Percentiles rank a stretch among this genome's conserved stretches.
Conservation (phyloP, 2,113 vertebrate species). For the Peucedramus taeniatus region DNA sequence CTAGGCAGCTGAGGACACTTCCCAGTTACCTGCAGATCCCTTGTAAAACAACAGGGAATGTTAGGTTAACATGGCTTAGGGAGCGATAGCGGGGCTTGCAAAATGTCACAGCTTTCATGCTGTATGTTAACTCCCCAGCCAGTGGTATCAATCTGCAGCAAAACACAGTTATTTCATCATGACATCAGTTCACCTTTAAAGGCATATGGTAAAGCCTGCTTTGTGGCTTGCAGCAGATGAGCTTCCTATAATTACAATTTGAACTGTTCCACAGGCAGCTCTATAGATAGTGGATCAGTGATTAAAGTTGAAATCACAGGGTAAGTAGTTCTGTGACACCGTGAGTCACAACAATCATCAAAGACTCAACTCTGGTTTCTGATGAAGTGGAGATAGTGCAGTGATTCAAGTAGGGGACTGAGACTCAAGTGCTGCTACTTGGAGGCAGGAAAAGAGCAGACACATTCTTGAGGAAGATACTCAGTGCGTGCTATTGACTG, state of each 20-base stretch:
- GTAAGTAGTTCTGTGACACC: constrained; percentile 73
- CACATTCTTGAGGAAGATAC: constrained; percentile 67
- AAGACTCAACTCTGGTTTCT: constrained; percentile 69
- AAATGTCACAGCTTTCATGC: constrained; percentile 63
- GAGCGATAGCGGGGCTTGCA: constrained; percentile 3
- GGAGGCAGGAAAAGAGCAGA: constrained; percentile 66
- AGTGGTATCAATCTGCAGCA: constrained; percentile 55
- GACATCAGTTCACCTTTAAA: constrained; percentile 72
- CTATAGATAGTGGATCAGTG: constrained; percentile 69
- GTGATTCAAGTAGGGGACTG: constrained; percentile 71
- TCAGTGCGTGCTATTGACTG: constrained; percentile 68
- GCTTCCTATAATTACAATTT: constrained; percentile 73
- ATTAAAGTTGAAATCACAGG: constrained; percentile 75
- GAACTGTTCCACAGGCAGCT: constrained; percentile 66
- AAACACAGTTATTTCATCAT: constrained; percentile 65
- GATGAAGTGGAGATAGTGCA: constrained; percentile 74
- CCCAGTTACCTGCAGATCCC: neutral
- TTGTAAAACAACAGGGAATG: constrained; percentile 52
- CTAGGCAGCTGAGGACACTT: neutral
- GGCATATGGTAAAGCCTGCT: constrained; percentile 71
- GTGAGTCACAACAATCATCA: constrained; percentile 73
- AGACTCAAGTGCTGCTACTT: constrained; percentile 66
- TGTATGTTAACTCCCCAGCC: constrained; percentile 51
- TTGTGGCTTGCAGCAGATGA: constrained; percentile 68
- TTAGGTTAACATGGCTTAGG: neutral